Evolutionary conservation across 35 echinoderm and acorn worm genomes (phyloP), one percentile per base, ranked within the genome.

Genomic region (Apostichopus parvimensis): DNA sequence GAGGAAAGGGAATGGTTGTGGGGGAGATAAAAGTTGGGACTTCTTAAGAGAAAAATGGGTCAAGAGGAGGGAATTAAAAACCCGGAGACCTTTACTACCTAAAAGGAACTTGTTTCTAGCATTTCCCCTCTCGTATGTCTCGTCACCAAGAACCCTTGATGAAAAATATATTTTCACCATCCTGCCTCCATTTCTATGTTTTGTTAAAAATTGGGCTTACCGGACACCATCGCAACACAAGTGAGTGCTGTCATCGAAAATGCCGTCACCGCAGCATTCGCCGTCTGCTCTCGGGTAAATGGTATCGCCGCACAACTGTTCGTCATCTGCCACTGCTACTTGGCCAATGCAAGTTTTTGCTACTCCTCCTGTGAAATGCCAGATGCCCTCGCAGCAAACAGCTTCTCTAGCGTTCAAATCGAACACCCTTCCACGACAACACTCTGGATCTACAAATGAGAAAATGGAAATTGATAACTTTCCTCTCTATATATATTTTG

Each of bases 221-320:
- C 86, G 58, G 23, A 88, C 86, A 45, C 64, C 22, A 45, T 88
- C 86, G 52, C 86, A 88, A 20, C 86, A 88, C 13, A 88, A 57
- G 5, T 88, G 15, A 9, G 60, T 72, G n/a, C 28, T 23, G 3
- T 5, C 2, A n/a, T 73, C 52, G 21, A 10, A 72, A 5, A 88
- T 8, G 7, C 86, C 86, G 54, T 88, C 21, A 9, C 86, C 64
- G 52, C 86, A 88, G 62, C 61, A 75, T 3, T 28, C 6, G 22
- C 86, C 86, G 8, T 88, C 86, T 28, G 22, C 9, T 54, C 26
- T 71, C 25, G 17, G 58, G 34, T 88, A 75, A 45, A 88, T 62
- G n/a, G 62, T 88, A 21, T 75, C 21, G 9, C 86, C 86, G 34
- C 86, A 88, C 57, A 88, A 57, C 62, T 88, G 86, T 72, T 88